Evolutionary conservation across 1,140 invertebrate genomes (phyloP).

Genomic region (Platyscapa corneri): DNA sequence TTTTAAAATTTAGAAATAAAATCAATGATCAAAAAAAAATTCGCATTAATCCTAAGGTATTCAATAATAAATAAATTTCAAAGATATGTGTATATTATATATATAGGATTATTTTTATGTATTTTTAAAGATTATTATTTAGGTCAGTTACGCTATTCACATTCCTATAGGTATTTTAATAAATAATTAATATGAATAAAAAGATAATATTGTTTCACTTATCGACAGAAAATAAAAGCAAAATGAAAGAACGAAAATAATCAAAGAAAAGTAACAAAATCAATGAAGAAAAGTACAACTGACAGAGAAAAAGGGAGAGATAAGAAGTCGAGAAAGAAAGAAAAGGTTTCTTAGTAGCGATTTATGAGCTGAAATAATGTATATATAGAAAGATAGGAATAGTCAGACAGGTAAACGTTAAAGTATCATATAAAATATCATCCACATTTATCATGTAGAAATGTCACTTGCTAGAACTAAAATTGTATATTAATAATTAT

Average conservation of each 20-base stretch:
- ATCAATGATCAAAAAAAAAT: neutral
- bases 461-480: neutral
- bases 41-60: neutral
- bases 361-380: slow-evolving; percentile 28
- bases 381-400: slow-evolving; percentile 13
- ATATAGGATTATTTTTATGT: too few relatives aligned
- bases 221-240: too few relatives aligned
- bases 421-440: slow-evolving; percentile 29
- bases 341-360: neutral
- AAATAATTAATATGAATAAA: too few relatives aligned
- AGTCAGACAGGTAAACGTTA: neutral
- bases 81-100: too few relatives aligned
- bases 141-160: too few relatives aligned
- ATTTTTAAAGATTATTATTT: too few relatives aligned
- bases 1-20: neutral
- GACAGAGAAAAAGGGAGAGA: neutral
- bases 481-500: slow-evolving; percentile 32
- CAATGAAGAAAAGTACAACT: neutral
- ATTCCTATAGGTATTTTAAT: too few relatives aligned
- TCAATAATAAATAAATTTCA: too few relatives aligned
- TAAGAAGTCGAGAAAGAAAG: neutral
- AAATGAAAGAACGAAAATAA: neutral
- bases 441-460: slow-evolving; percentile 20
- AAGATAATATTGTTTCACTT: too few relatives aligned
- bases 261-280: neutral